Evolutionary conservation across 2,797 vertebrate species (phyloP).

Genomic region (Ataeniobius toweri): DNA sequence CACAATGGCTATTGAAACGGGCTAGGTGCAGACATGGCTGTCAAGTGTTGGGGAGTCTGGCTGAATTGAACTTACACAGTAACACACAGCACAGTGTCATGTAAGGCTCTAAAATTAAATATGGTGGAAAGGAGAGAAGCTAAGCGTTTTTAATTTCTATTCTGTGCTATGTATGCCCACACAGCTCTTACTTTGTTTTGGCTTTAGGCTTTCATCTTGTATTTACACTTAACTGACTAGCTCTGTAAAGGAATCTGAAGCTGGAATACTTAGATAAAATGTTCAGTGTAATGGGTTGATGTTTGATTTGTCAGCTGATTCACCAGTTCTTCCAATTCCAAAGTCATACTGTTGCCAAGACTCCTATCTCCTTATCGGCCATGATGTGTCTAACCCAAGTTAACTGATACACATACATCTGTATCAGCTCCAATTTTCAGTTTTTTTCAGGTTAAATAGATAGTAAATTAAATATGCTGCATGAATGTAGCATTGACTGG

Average conservation of each 20-base stretch:
- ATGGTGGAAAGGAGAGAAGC: constrained; percentile 5
- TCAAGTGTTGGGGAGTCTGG: constrained; percentile 48
- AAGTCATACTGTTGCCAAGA: background rate
- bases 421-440: background rate
- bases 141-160: background rate
- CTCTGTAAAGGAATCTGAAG: constrained; percentile 24
- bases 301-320: constrained; percentile 16
- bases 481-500: background rate
- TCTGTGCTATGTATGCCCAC: constrained; percentile 2
- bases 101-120: constrained; percentile 23
- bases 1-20: constrained; percentile 74
- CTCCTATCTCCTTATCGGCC: background rate
- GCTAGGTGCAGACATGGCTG: constrained; percentile 57
- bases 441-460: background rate
- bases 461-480: background rate
- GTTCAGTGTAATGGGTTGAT: background rate
- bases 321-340: background rate
- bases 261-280: constrained; percentile 13
- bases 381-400: background rate
- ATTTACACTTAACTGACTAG: constrained; percentile 33
- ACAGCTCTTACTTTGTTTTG: constrained; percentile 10
- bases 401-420: background rate
- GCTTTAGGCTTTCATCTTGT: constrained; percentile 14
- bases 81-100: constrained; percentile 4
- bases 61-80: constrained; percentile 38